Evolutionary conservation across 2,113 vertebrate genomes (phyloP).

Genomic region (Trichomycterus rosablanca): DNA sequence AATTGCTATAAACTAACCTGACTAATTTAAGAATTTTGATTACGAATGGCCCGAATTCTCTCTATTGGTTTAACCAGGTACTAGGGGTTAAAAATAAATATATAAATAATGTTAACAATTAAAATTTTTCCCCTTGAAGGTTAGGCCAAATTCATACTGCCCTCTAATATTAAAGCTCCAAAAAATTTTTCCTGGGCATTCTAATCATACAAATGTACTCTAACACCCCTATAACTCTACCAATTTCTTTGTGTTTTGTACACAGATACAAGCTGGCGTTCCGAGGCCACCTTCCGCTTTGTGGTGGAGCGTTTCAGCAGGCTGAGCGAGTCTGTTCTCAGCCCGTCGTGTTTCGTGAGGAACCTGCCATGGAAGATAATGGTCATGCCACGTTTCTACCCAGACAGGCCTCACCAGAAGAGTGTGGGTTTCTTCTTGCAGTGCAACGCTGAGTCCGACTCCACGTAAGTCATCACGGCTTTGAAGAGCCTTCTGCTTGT

Average conservation of each 20-base stretch:
- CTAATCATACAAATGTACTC: too few species aligned
- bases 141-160: too few species aligned
- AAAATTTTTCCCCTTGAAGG: too few species aligned
- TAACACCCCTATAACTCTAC: background rate
- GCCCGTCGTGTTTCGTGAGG: constrained; percentile 93
- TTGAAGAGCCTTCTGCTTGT: background rate
- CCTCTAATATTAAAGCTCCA: too few species aligned
- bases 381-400: constrained; percentile 98
- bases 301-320: constrained; percentile 96
- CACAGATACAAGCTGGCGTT: constrained; percentile 96
- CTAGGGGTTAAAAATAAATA: too few species aligned
- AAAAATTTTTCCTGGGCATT: too few species aligned
- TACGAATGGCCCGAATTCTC: too few species aligned
- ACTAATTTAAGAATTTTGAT: too few species aligned
- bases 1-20: too few species aligned
- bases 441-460: constrained; percentile 98
- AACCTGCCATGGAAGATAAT: constrained; percentile 99
- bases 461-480: constrained; percentile 77
- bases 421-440: constrained; percentile 98
- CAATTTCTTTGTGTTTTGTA: background rate
- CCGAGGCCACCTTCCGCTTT: constrained; percentile 96
- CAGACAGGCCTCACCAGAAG: constrained; percentile 96
- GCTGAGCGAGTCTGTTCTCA: constrained; percentile 94
- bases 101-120: too few species aligned
- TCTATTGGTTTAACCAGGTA: too few species aligned